Percentiles rank a stretch among this genome's conserved stretches.
These are phyloP conservation scores for Latrodectus hesperus DNA, from an alignment of 2,888 invertebrate genomes.

Conservation along the genomic window DNA sequence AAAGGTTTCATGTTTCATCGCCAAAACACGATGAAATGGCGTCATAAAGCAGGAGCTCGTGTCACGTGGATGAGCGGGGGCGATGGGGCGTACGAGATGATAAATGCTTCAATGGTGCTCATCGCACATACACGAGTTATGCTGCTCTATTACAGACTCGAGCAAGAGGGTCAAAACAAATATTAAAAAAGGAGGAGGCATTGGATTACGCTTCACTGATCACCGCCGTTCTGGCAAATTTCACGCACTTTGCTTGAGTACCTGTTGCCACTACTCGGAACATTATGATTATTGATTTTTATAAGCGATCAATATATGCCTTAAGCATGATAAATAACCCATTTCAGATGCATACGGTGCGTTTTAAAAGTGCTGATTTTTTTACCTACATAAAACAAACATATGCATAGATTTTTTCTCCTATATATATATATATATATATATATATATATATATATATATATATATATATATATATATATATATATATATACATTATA, in stretches of 20 bases:
- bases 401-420: too few species aligned
- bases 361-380: too few species aligned
- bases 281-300: not conserved
- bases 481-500: too few species aligned
- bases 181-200: constrained; percentile 29
- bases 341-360: not conserved
- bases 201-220: constrained; percentile 48
- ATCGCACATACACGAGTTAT: constrained; percentile 18
- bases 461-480: too few species aligned
- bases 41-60: constrained; percentile 5
- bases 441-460: too few species aligned
- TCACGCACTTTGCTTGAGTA: not conserved
- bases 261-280: not conserved
- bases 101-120: constrained; percentile 21
- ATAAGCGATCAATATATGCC: not conserved
- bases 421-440: too few species aligned
- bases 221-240: constrained; percentile 3
- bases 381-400: too few species aligned
- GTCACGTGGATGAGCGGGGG: not conserved
- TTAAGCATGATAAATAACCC: not conserved
- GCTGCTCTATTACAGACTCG: constrained; percentile 30
- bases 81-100: constrained; percentile 49
- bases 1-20: not conserved
- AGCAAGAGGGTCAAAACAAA: not conserved
- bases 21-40: constrained; percentile 5